Evolutionary conservation across 2,888 invertebrate genomes (phyloP).

Genomic region (Eupithecia inturbata): DNA sequence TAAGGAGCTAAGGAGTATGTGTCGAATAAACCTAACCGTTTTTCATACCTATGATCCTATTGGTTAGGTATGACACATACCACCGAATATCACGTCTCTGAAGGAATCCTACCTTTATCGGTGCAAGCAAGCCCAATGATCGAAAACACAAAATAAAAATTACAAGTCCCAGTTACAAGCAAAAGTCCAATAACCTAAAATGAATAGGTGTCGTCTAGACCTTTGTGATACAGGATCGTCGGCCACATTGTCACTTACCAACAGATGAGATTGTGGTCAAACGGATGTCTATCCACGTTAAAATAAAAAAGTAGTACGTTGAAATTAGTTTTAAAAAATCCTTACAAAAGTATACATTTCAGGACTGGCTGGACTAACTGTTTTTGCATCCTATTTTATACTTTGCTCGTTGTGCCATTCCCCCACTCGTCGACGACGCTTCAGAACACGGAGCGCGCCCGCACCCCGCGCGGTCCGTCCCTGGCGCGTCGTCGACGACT

Average conservation of each 20-base stretch:
- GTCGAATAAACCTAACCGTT: not conserved
- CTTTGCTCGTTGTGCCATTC: constrained; percentile 83
- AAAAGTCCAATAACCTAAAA: not conserved
- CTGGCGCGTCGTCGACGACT: constrained; percentile 60
- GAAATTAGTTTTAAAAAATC: not conserved
- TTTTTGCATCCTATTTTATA: constrained; percentile 61
- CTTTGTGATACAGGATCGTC: not conserved
- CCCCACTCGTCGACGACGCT: constrained; percentile 56
- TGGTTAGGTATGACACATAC: not conserved
- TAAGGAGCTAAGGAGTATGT: not conserved
- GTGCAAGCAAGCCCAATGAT: too few species aligned
- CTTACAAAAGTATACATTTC: constrained; percentile 51
- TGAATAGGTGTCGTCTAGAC: not conserved
- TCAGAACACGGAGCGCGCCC: constrained; percentile 62
- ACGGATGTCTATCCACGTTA: not conserved
- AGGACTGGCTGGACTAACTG: constrained; percentile 81
- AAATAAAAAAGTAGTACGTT: not conserved
- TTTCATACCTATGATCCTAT: not conserved
- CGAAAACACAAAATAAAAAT: not conserved
- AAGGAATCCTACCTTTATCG: not conserved
- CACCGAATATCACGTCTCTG: not conserved
- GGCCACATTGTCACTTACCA: not conserved
- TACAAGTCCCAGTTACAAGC: not conserved
- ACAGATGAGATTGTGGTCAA: not conserved
- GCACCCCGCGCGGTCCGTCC: constrained; percentile 72